Conservation (phyloP, 1,140 invertebrate genomes). For the Rhagoletis pomonella region DNA sequence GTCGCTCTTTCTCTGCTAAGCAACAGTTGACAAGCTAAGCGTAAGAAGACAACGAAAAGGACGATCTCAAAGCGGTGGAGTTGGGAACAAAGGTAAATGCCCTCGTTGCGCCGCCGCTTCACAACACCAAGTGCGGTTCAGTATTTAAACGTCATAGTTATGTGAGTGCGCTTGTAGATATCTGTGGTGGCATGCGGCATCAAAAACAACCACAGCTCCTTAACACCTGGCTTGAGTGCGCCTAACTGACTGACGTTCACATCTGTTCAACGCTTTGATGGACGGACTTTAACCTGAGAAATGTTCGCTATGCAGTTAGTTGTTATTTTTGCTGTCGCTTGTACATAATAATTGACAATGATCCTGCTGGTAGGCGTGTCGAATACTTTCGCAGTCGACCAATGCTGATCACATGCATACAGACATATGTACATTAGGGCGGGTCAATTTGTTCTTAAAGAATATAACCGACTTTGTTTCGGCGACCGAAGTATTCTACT, state of each 20-base stretch:
- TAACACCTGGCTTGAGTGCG: constrained; percentile 7
- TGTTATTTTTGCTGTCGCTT: background rate
- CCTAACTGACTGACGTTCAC: background rate
- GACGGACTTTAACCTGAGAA: no score
- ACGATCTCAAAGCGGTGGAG: background rate
- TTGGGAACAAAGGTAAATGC: background rate
- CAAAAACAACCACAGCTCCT: background rate
- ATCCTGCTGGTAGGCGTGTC: background rate
- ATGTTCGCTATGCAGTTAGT: no score
- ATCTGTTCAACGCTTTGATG: background rate
- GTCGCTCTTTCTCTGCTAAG: no score
- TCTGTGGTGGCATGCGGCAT: background rate
- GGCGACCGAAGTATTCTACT: no score
- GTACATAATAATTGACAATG: background rate
- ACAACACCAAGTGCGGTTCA: background rate
- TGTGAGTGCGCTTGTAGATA: background rate
- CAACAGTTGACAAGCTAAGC: no score
- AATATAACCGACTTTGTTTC: no score
- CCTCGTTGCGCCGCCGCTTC: background rate
- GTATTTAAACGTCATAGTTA: background rate
- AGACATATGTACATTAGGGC: background rate
- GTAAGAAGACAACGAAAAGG: background rate
- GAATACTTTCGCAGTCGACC: background rate
- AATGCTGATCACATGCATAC: background rate
- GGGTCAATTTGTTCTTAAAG: no score